A percentile compares a stretch with the other conserved stretches of the same genome.
Evolutionary conservation across 1,140 invertebrate genomes (phyloP).

Genomic region (Trachymyrmex septentrionalis): DNA sequence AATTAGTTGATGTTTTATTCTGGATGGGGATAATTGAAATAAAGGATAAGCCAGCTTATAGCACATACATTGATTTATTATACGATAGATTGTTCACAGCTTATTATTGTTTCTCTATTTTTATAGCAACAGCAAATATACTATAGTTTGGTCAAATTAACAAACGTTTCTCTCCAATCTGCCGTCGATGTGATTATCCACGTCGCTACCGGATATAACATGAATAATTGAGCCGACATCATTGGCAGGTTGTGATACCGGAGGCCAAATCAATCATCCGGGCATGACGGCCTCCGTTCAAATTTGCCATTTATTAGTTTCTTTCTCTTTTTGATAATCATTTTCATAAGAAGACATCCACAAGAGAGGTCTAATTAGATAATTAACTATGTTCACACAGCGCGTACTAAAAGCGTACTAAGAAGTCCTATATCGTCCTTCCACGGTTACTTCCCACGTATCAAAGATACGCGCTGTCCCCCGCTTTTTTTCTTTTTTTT

Average conservation of each 20-base stretch:
- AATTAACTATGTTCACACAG: conserved; percentile 80
- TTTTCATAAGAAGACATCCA: conserved; percentile 78
- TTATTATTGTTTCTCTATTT: conserved; percentile 84
- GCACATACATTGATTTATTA: conserved; percentile 87
- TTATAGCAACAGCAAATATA: conserved; percentile 85
- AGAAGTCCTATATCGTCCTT: conserved; percentile 70
- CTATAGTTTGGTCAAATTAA: conserved; percentile 84
- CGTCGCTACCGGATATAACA: conserved; percentile 81
- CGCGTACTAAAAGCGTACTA: conserved; percentile 82
- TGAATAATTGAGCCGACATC: conserved; percentile 82
- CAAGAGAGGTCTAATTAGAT: conserved; percentile 81
- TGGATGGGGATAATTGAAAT: background rate
- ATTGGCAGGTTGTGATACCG: conserved; percentile 79
- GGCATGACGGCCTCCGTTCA: conserved; percentile 81
- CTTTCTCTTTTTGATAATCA: conserved; percentile 69
- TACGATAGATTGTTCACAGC: conserved; percentile 86
- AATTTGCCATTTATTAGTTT: conserved; percentile 58
- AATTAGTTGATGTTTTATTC: too few species aligned
- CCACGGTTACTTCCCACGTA: conserved; percentile 59
- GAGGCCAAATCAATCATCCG: conserved; percentile 83
- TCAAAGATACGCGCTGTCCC: conserved; percentile 62
- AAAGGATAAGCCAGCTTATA: conserved; percentile 66
- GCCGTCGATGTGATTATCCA: conserved; percentile 78
- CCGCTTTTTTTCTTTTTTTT: conserved; percentile 29
- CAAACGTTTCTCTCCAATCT: conserved; percentile 82